Conservation (phyloP, 1,140 invertebrate genomes). For the Drosophila sechellia region DNA sequence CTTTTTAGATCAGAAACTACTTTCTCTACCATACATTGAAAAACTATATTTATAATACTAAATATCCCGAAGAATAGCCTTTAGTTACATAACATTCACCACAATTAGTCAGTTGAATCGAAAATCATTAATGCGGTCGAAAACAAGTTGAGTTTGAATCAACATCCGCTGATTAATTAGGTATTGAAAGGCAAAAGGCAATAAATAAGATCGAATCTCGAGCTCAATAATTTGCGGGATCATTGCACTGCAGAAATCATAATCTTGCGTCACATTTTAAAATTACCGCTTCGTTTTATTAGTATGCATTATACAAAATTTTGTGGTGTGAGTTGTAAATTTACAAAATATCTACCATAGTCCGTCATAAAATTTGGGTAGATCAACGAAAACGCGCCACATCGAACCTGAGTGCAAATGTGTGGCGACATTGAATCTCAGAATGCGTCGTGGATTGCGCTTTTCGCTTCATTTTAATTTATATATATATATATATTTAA, state of each 20-base stretch:
- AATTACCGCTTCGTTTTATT: slow-evolving; percentile 53
- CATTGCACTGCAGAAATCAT: slow-evolving; percentile 6
- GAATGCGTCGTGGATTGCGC: slow-evolving; percentile 15
- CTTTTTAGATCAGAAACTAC: background rate
- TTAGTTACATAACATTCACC: too few relatives aligned
- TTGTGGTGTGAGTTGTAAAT: slow-evolving; percentile 72
- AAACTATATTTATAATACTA: too few relatives aligned
- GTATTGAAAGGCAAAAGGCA: background rate
- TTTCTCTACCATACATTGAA: too few relatives aligned
- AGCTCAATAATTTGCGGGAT: slow-evolving; percentile 4
- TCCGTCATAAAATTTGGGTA: slow-evolving; percentile 64
- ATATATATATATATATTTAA: slow-evolving; percentile 3
- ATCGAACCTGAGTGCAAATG: slow-evolving; percentile 5
- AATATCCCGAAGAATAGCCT: too few relatives aligned
- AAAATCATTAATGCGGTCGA: background rate
- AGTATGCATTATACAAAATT: slow-evolving; percentile 64
- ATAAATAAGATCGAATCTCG: slow-evolving; percentile 4
- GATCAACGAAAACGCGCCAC: slow-evolving; percentile 16
- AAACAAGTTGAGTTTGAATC: background rate
- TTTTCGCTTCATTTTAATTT: slow-evolving; percentile 16
- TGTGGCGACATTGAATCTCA: slow-evolving; percentile 31
- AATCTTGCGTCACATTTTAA: slow-evolving; percentile 16
- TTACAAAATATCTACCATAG: slow-evolving; percentile 77
- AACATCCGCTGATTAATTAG: slow-evolving; percentile 16
- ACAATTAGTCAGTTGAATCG: too few relatives aligned